Evolutionary conservation across 2,797 vertebrate species (phyloP).

Genomic region (Sebastes paucispinis): DNA sequence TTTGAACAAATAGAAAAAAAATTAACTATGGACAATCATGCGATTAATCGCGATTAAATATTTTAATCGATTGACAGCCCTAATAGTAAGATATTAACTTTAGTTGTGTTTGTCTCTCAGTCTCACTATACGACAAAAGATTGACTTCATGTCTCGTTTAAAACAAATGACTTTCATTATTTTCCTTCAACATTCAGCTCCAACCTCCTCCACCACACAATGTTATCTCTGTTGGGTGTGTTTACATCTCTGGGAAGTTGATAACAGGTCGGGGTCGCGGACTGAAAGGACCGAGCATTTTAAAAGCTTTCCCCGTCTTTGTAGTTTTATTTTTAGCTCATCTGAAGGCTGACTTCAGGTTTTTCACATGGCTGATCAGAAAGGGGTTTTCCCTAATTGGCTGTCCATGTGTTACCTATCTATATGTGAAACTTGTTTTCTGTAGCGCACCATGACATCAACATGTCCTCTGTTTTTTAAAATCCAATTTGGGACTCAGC

Average conservation of each 20-base stretch:
- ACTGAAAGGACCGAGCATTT: neutral
- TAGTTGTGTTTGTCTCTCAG: neutral
- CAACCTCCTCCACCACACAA: conserved; percentile 20
- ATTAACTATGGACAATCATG: no score
- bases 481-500: neutral
- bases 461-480: neutral
- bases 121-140: neutral
- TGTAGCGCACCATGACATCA: neutral
- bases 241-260: conserved; percentile 24
- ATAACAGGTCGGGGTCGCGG: conserved; percentile 23
- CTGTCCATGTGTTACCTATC: neutral
- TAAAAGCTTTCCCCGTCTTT: conserved; percentile 8
- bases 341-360: conserved; percentile 1
- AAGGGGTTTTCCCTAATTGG: neutral
- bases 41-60: no score
- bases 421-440: neutral
- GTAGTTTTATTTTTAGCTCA: conserved; percentile 16
- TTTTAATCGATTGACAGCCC: no score
- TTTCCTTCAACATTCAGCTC: neutral
- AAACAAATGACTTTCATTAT: neutral
- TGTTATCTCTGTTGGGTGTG: conserved; percentile 32
- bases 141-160: neutral
- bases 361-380: conserved; percentile 17
- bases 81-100: no score
- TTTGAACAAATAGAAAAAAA: no score